Evolutionary conservation across 2,888 invertebrate genomes (phyloP).

Genomic region (Arge pagana): DNA sequence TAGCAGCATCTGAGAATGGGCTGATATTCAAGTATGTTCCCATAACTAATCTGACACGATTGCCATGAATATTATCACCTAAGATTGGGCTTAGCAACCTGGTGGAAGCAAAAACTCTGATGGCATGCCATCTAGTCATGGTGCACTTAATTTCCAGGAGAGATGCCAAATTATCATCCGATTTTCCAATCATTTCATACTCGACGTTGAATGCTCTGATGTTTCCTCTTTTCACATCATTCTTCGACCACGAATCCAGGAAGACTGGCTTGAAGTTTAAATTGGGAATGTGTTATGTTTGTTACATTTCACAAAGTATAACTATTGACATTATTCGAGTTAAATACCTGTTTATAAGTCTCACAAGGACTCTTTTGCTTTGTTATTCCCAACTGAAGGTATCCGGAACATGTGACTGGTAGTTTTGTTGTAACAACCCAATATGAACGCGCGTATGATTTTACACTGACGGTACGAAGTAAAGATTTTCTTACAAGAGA

Average conservation of each 20-base stretch:
- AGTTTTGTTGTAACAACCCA: slow-evolving; percentile 36
- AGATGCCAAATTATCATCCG: slow-evolving; percentile 40
- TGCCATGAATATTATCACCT: slow-evolving; percentile 54
- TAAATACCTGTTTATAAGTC: slow-evolving; percentile 23
- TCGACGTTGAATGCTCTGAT: slow-evolving; percentile 39
- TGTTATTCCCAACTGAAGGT: slow-evolving; percentile 32
- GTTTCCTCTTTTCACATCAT: slow-evolving; percentile 28
- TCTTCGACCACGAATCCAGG: slow-evolving; percentile 31
- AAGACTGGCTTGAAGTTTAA: slow-evolving; percentile 39
- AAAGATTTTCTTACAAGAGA: slow-evolving; percentile 26
- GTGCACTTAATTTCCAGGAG: slow-evolving; percentile 49
- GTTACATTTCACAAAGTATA: slow-evolving; percentile 1
- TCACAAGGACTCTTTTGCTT: slow-evolving; percentile 6
- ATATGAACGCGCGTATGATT: slow-evolving; percentile 31
- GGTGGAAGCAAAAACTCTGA: slow-evolving; percentile 52
- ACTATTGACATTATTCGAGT: background rate
- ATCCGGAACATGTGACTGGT: slow-evolving; percentile 31
- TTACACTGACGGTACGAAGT: slow-evolving; percentile 13
- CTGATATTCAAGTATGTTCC: slow-evolving; percentile 46
- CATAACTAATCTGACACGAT: slow-evolving; percentile 47
- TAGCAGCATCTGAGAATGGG: slow-evolving; percentile 42
- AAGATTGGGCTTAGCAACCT: slow-evolving; percentile 51
- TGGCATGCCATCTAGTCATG: slow-evolving; percentile 45
- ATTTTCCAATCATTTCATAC: slow-evolving; percentile 40
- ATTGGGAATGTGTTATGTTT: background rate